Base-by-base conservation (phyloP, 2,113 vertebrate genomes). In the Morone saxatilis region DNA sequence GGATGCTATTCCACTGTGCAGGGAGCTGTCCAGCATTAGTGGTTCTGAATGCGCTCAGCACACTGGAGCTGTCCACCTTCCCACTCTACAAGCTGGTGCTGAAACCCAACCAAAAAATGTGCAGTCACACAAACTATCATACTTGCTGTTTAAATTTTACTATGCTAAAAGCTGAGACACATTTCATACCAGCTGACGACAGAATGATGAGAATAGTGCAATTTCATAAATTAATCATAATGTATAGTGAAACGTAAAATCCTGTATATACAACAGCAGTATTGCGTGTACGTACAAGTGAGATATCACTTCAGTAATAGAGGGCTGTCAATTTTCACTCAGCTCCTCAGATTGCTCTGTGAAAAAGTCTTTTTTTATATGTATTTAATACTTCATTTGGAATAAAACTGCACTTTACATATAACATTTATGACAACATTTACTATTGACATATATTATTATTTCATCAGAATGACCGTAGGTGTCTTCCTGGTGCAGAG, bases 11-110 rank as follows among this genome's bases (percentile, higher is more conserved):
- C 31, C 13, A 45, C 31, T 12, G 74, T 73, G 77, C 56, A 61
- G 80, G 86, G 90, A 93, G 84, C 92, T 93, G 85, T 91, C 88
- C 84, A 85, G 67, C 53, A 9, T 7, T 5, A 7, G 65, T 56
- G 84, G 78, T 81, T 51, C 89, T 93, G 91, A 89, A 92, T 16
- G 47, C 36, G 45, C 12, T 75, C 41, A 71, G n/a, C 65, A 43
- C 10, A 77, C 0, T 25, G 78, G 78, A 91, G 86, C 92, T 92
- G 78, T 90, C 70, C 85, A 68, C 48, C 6, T 10, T 66, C 19
- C 50, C 65, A 48, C 36, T 81, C 31, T 77, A 36, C 4, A 45
- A 10, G 2, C 17, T 12, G 41, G 84, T 88, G 67, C 90, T 93
- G 90, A 92, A 93, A 56, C 48, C n/a, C 36, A 69, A 68, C 11